Evolutionary conservation across 2,113 vertebrate species (phyloP), one percentile per base, ranked within the genome.

Genomic region (Cynoglossus semilaevis): DNA sequence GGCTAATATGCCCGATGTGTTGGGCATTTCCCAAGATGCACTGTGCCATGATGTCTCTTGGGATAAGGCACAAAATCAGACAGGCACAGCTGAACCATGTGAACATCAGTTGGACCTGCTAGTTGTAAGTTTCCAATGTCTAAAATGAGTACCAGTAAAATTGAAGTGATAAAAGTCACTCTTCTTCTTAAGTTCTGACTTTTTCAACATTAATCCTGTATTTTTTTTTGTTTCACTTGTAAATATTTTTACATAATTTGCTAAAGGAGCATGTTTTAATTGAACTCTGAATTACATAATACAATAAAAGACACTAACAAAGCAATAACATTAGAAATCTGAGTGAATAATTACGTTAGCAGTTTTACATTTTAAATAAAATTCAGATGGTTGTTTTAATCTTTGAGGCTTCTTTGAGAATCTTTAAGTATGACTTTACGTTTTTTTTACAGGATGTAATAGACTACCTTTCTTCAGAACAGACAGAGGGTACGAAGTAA

Each of bases 401-500:
- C 6, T 2, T 29, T 29, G 6, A 6, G 5, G 14, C 17, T 35
- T 17, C 2, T 36, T 43, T 35, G 2, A 9, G 12, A 15, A 15
- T 1, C 2, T 42, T 59, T 57, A 54, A n/a, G n/a, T n/a, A 44
- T 2, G 8, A 17, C 38, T 13, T 13, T 13, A 11, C 46, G 7
- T 19, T 80, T 85, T 58, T 2, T 68, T 1, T 88, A 48, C 76
- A 96, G 94, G 93, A 92, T 83, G 85, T 91, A 58, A 84, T 87
- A 12, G 64, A 84, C 53, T 79, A 55, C 54, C 87, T 92, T 69
- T 88, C 91, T 45, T 72, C 80, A 54, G 90, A 90, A 17, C 65
- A 84, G 38, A 51, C 88, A 67, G 85, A 92, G 92, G 94, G 95
- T 97, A 93, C 59, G 72, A 29, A 29, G 6, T 29, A 29, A 29